Conservation (phyloP, 2,113 vertebrate genomes). For the Geococcyx californianus region DNA sequence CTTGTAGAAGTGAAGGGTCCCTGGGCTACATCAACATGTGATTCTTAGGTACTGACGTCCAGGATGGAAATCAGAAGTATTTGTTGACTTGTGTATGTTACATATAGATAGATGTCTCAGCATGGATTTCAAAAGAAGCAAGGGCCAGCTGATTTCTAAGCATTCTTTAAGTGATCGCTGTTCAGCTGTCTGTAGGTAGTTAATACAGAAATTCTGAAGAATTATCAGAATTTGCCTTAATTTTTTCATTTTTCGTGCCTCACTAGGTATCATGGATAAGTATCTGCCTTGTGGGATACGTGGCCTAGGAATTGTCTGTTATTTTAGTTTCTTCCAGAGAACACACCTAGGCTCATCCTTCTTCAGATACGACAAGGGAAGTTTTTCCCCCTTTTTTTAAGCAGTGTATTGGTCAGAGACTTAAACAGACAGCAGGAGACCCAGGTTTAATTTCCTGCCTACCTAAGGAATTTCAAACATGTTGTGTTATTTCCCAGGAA, state of each 20-base stretch:
- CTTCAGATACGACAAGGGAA: not conserved
- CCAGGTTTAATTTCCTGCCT: slow-evolving; percentile 11
- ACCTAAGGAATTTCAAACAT: not conserved
- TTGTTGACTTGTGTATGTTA: not conserved
- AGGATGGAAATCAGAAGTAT: not conserved
- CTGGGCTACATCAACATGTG: not conserved
- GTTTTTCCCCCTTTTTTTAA: not conserved
- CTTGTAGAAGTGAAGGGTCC: not conserved
- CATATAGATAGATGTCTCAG: not conserved
- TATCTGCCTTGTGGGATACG: not conserved
- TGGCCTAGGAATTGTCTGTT: not conserved
- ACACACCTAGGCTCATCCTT: not conserved
- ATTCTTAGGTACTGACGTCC: not conserved
- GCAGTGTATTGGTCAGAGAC: not conserved
- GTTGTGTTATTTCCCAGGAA: slow-evolving; percentile 32
- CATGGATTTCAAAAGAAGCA: not conserved
- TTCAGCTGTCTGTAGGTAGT: not conserved
- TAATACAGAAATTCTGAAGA: not conserved
- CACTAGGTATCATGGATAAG: not conserved
- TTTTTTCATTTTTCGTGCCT: not conserved
- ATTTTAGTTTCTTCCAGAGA: not conserved
- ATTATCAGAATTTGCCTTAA: not conserved
- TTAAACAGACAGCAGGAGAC: not conserved
- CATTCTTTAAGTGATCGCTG: not conserved
- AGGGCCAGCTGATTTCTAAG: not conserved